Base-by-base conservation (phyloP, 2,888 invertebrate species). In the Erebia epiphron region DNA sequence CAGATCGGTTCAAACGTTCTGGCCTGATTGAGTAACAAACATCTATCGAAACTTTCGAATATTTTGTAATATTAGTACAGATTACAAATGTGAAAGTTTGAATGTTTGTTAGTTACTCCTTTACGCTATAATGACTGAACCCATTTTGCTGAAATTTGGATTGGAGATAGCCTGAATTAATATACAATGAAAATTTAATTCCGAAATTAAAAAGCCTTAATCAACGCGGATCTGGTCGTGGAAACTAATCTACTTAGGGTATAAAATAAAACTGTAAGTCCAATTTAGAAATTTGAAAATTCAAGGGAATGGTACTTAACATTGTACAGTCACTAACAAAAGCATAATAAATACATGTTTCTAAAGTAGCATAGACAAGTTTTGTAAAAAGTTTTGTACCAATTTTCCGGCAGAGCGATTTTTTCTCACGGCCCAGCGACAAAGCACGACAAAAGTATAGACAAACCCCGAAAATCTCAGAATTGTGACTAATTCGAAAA, bases 401-500 rank as follows among this genome's bases (percentile, higher is more conserved):
- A 76, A 77, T 76, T 77, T 77, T 76, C 75, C 75, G 73, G 60
- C 57, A 69, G 64, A 58, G 57, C 70, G 58, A 70, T n/a, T n/a
- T 67, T 73, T 75, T 78, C 78, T 75, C 79, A 79, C 79, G 78
- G 70, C 75, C 74, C 60, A 64, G 43, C 72, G 69, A 60, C 58
- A 68, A 71, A 72, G 18, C 57, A 13, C 21, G 69, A 18, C 54
- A 18, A 16, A 54, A 54, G 54, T 54, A 54, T 73, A 75, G 75
- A 75, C 72, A 75, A 70, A 72, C 72, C 78, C 78, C 74, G 50
- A 58, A 88, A 85, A 82, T 85, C 83, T 80, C 78, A 83, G 82
- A 83, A 87, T 87, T 85, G 86, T 84, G 83, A 85, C 87, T 91
- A 91, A 92, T 92, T 87, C 83, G 87, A 88, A 91, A 83, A 91